These are phyloP conservation scores for Drosophila sp. DNA, from an alignment of 1,140 invertebrate genomes.

Conservation along the genomic window DNA sequence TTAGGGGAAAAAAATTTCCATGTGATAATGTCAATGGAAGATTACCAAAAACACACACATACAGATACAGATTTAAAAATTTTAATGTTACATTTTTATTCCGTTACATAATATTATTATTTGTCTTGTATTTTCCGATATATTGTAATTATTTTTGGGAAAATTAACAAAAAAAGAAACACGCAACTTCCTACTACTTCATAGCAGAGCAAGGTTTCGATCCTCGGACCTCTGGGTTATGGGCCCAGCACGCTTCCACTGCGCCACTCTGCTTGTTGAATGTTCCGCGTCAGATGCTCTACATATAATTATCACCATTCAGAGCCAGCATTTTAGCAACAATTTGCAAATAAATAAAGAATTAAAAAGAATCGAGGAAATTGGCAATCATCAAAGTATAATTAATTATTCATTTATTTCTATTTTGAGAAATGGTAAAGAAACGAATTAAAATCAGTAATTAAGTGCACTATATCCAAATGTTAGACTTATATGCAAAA, in stretches of 20 bases:
- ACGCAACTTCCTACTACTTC: background rate
- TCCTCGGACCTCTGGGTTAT: slow-evolving; percentile 99
- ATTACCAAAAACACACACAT: background rate
- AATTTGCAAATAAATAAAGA: background rate
- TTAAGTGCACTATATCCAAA: no score
- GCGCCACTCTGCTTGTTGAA: slow-evolving; percentile 93
- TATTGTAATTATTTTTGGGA: background rate
- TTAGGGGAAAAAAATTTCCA: slow-evolving; percentile 30
- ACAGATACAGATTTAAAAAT: background rate
- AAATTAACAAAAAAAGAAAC: background rate
- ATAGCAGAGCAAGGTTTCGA: slow-evolving; percentile 97
- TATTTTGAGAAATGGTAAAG: no score
- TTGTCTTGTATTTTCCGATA: no score
- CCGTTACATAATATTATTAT: no score
- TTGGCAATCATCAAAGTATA: no score
- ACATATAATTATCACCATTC: background rate
- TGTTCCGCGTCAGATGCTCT: background rate
- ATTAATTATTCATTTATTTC: no score
- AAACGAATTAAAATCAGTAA: no score
- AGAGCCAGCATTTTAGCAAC: background rate
- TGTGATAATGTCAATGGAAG: slow-evolving; percentile 46
- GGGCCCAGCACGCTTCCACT: slow-evolving; percentile 99
- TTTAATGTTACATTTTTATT: no score
- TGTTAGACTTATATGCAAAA: no score
- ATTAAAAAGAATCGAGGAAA: no score